Percentiles rank a stretch among this genome's conserved stretches.
Evolutionary conservation across 2,888 invertebrate genomes (phyloP).

Genomic region (Drosophila niveifrons): DNA sequence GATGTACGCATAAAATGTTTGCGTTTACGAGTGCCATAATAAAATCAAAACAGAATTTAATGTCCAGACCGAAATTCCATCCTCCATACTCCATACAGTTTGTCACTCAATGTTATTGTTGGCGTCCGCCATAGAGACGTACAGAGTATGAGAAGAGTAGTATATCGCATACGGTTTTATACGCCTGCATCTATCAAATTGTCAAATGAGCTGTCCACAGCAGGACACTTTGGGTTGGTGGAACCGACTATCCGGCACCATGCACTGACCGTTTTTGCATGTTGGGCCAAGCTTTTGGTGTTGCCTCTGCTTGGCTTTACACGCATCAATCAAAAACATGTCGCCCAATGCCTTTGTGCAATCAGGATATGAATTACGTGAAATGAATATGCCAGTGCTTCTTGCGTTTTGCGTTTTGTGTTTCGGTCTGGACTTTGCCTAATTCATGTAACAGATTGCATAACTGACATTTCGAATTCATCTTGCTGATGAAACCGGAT

Average conservation of each 20-base stretch:
- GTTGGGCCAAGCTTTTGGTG: neutral
- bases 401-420: neutral
- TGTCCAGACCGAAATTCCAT: slow-evolving; percentile 29
- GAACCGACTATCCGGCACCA: slow-evolving; percentile 12
- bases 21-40: slow-evolving; percentile 66
- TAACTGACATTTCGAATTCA: slow-evolving; percentile 12
- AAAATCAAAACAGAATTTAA: slow-evolving; percentile 76
- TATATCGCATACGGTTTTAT: slow-evolving; percentile 40
- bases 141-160: neutral
- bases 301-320: slow-evolving; percentile 13
- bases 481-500: slow-evolving; percentile 27
- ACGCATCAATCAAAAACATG: slow-evolving; percentile 57
- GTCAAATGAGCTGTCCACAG: slow-evolving; percentile 77
- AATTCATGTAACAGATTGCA: slow-evolving; percentile 19
- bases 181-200: slow-evolving; percentile 73
- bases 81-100: slow-evolving; percentile 13
- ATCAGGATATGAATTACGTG: slow-evolving; percentile 64
- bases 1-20: slow-evolving; percentile 70
- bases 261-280: slow-evolving; percentile 48
- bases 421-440: neutral
- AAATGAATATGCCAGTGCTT: slow-evolving; percentile 48
- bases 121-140: neutral
- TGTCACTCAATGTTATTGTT: slow-evolving; percentile 27
- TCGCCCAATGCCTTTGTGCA: slow-evolving; percentile 51
- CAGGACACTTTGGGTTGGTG: slow-evolving; percentile 38